A percentile compares a stretch with the other conserved stretches of the same genome.
Conservation (phyloP, 2,113 vertebrate genomes). For the Pygoscelis adeliae region DNA sequence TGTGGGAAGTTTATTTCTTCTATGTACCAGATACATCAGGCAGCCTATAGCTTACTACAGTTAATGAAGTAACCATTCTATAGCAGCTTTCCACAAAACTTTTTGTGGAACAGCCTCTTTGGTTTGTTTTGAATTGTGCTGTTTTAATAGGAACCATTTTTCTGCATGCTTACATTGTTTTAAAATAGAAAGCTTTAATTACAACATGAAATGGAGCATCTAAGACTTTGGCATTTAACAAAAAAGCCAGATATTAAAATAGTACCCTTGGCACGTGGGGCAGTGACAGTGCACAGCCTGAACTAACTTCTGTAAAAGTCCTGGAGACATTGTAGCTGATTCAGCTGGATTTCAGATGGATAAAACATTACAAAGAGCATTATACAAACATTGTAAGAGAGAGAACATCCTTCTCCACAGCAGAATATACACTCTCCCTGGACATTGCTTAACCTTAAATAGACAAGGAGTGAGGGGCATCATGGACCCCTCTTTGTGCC, state of each 20-base stretch:
- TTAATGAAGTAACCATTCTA: not conserved
- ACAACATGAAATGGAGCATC: not conserved
- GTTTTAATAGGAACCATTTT: not conserved
- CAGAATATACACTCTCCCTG: not conserved
- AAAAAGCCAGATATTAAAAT: not conserved
- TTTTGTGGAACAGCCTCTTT: not conserved
- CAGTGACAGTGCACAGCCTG: not conserved
- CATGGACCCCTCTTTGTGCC: not conserved
- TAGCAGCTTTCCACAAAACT: not conserved
- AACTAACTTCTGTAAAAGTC: not conserved
- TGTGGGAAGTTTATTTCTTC: not conserved
- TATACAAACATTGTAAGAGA: not conserved
- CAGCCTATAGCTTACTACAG: not conserved
- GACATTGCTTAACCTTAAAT: not conserved
- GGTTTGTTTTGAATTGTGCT: not conserved
- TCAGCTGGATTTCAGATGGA: not conserved
- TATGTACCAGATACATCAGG: not conserved
- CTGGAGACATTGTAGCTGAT: not conserved
- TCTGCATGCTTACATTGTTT: not conserved
- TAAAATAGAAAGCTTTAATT: slow-evolving; percentile 4
- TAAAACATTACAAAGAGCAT: not conserved
- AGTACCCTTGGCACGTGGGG: not conserved
- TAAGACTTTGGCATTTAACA: not conserved
- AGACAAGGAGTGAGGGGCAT: not conserved
- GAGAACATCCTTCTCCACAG: not conserved